These are phyloP conservation scores for Lampris incognitus DNA, from an alignment of 2,113 vertebrate genomes.

Conservation along the genomic window DNA sequence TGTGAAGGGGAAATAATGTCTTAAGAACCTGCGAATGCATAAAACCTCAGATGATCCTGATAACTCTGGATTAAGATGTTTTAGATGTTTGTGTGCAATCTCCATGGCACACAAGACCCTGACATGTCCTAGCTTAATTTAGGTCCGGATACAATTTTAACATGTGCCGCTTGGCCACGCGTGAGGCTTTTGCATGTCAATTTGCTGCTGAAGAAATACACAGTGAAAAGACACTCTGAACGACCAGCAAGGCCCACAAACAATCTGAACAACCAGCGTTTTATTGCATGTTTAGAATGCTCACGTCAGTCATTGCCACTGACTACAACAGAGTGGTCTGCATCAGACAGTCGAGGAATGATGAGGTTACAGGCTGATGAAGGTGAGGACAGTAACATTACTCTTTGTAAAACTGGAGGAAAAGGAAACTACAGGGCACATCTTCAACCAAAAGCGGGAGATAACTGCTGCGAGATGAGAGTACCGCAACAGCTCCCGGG, in stretches of 20 bases:
- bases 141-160: too few species aligned
- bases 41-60: too few species aligned
- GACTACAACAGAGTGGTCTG: conserved; percentile 96
- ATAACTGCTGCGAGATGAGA: conserved; percentile 87
- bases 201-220: too few species aligned
- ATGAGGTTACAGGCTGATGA: conserved; percentile 92
- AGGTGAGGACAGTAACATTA: conserved; percentile 89
- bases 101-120: too few species aligned
- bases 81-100: too few species aligned
- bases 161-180: too few species aligned
- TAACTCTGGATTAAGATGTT: too few species aligned
- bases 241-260: conserved; percentile 73
- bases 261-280: conserved; percentile 94
- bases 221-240: background rate
- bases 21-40: too few species aligned
- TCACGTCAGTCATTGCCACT: conserved; percentile 91
- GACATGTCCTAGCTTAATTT: too few species aligned
- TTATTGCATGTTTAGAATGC: conserved; percentile 99
- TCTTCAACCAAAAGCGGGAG: conserved; percentile 68
- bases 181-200: too few species aligned
- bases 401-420: conserved; percentile 77
- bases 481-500: conserved; percentile 84
- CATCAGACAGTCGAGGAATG: conserved; percentile 93
- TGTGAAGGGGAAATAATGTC: too few species aligned
- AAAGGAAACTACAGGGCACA: conserved; percentile 69